Base-by-base conservation (phyloP, 2,113 vertebrate species). In the Ammospiza caudacuta region DNA sequence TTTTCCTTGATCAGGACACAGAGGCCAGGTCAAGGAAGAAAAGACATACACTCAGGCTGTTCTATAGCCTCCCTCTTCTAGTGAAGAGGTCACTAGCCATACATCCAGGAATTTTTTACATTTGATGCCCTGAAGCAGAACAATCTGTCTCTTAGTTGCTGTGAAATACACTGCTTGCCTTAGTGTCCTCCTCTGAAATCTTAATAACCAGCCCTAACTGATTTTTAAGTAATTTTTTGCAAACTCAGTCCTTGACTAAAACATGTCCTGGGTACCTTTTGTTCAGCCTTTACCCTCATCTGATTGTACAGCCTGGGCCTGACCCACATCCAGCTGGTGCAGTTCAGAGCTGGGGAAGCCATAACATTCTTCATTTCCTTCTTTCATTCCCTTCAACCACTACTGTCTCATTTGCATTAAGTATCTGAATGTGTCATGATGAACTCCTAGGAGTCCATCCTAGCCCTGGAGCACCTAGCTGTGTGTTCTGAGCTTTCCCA, bases 301-400 rank as follows among this genome's bases (percentile, higher is more conserved):
- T 4, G 16, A 11, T 31, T 44, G 22, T 23, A 3, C 4, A 79
- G n/a, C 28, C 54, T 37, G 54, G 37, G 19, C 31, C 27, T 76
- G 43, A 28, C 22, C 24, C 5, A 1, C 0, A 3, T 12, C 15
- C 1, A 1, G 17, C 17, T 22, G 31, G 7, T 15, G 39, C 9
- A 68, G 9, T n/a, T 55, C 2, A 4, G 74, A 89, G 21, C 16
- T 73, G 37, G 25, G 6, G 35, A 47, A 87, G 13, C n/a, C 47
- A 37, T 9, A 55, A 6, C 18, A 55, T 67, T 63, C 46, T 67
- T 94, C 52, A 35, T 12, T 33, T 28, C 44, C 46, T 62, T 69
- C 33, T 51, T 87, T 70, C 7, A 58, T 72, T 22, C 35, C 7
- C 29, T 85, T 85, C 35, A 83, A 90, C 57, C 27, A n/a, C 7